A percentile compares a stretch with the other conserved stretches of the same genome.
Conservation (phyloP, 2,888 invertebrate species). For the Orgyia antiqua region DNA sequence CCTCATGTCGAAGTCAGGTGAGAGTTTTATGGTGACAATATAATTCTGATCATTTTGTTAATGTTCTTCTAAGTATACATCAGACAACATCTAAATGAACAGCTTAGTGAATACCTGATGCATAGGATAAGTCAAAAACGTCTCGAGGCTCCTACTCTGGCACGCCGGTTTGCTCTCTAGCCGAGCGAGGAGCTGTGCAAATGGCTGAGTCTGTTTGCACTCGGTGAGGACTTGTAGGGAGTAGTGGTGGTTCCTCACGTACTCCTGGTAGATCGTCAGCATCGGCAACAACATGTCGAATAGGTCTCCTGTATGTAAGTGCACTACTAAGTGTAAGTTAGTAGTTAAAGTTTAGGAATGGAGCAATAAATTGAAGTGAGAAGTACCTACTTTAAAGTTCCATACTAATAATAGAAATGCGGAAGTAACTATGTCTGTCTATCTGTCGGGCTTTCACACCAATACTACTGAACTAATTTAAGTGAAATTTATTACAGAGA, state of each 20-base stretch:
- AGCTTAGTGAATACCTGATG: constrained; percentile 86
- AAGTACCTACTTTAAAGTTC: no score
- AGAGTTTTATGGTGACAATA: no score
- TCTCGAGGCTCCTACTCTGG: constrained; percentile 90
- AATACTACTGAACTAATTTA: no score
- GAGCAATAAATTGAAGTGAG: no score
- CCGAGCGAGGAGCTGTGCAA: constrained; percentile 86
- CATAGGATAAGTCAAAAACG: constrained; percentile 95
- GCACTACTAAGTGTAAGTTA: constrained; percentile 33
- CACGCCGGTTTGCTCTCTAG: constrained; percentile 92
- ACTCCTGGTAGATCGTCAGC: constrained; percentile 96
- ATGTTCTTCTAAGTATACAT: no score
- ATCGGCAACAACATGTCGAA: constrained; percentile 97
- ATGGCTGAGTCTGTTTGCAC: constrained; percentile 90
- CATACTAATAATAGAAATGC: no score
- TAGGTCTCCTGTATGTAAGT: constrained; percentile 85
- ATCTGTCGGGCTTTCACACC: no score
- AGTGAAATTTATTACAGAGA: no score
- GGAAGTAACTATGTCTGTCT: no score
- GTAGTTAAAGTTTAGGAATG: constrained; percentile 9
- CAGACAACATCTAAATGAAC: no score
- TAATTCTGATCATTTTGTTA: no score
- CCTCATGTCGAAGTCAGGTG: no score
- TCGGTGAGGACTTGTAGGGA: constrained; percentile 94
- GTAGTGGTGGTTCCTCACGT: constrained; percentile 95